phyloP scores from a whole-genome alignment of 2,888 invertebrate species.

The Amaurobius ferox region DNA sequence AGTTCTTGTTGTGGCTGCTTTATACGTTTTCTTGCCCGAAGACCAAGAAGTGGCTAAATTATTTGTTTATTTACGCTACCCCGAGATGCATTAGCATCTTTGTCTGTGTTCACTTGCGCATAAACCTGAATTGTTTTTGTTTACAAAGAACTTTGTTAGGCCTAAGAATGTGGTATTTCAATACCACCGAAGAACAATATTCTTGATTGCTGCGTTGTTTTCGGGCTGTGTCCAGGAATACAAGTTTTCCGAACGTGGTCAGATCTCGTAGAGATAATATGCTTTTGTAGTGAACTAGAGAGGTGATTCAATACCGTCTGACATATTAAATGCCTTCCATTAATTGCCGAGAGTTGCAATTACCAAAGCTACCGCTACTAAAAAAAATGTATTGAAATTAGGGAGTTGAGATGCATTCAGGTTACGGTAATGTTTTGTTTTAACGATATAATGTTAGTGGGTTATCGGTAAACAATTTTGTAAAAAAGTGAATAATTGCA shows the following conservation, averaged over 20 bases:
- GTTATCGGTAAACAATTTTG: too few species aligned
- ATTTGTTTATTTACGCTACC: background rate
- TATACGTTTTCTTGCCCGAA: background rate
- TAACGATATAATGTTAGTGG: too few species aligned
- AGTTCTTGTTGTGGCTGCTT: background rate
- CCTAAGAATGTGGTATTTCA: background rate
- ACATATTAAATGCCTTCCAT: background rate
- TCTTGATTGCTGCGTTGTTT: background rate
- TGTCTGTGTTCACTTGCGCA: constrained; percentile 5
- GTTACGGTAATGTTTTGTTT: background rate
- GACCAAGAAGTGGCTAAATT: background rate
- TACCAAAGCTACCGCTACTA: background rate
- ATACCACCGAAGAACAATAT: constrained; percentile 9
- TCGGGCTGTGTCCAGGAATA: background rate
- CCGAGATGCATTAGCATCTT: background rate
- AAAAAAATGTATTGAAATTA: background rate
- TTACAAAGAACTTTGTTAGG: background rate
- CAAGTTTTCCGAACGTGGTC: too few species aligned
- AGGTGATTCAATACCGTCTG: background rate
- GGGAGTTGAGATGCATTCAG: background rate
- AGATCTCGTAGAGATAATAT: background rate
- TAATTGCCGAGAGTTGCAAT: background rate
- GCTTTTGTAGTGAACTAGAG: background rate
- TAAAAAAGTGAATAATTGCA: too few species aligned
- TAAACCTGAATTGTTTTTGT: background rate